Conservation (phyloP, 2,888 invertebrate genomes). For the Pollenia griseotomentosa region DNA sequence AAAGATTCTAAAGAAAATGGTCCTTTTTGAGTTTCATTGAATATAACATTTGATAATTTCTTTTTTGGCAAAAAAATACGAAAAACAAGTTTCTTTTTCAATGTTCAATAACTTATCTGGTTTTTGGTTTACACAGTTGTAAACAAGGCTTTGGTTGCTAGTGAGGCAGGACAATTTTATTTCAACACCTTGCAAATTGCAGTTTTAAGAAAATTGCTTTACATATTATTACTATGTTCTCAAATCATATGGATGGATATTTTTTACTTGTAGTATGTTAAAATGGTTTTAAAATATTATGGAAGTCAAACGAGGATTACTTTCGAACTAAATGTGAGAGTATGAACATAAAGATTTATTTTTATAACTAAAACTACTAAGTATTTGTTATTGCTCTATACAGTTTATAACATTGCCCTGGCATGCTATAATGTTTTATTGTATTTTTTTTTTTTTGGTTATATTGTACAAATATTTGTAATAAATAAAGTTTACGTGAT, state of each 20-base stretch:
- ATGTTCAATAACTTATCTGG: constrained; percentile 57
- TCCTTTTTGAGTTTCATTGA: constrained; percentile 16
- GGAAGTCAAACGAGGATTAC: constrained; percentile 5
- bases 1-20: background rate
- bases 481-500: no score
- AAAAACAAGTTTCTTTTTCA: constrained; percentile 52
- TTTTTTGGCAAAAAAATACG: background rate
- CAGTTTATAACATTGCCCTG: background rate
- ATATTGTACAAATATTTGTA: background rate
- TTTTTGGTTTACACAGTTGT: background rate
- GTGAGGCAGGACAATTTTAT: constrained; percentile 14
- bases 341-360: constrained; percentile 19
- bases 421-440: background rate
- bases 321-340: background rate
- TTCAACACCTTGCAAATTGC: constrained; percentile 65
- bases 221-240: constrained; percentile 27
- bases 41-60: constrained; percentile 49
- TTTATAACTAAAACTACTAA: constrained; percentile 27
- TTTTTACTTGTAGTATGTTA: constrained; percentile 11
- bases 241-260: background rate
- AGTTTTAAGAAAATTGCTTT: constrained; percentile 52
- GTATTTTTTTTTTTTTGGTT: background rate
- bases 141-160: background rate
- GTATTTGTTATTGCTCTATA: constrained; percentile 34
- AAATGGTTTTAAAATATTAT: background rate